Conservation (phyloP, 2,888 invertebrate species). For the Agrenia bidenticulata region DNA sequence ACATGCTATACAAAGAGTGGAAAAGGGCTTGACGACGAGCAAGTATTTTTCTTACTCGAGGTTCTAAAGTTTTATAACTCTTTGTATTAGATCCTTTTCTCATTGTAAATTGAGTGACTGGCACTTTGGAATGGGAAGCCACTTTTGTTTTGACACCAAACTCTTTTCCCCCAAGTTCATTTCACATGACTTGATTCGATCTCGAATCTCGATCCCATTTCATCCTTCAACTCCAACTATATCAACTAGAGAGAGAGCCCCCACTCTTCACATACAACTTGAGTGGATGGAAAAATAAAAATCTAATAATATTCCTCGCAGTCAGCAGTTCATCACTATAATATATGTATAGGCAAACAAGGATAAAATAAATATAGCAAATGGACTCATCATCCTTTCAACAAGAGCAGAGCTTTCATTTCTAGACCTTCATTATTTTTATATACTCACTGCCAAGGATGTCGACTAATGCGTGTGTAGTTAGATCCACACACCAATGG, state of each 20-base stretch:
- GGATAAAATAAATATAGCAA: background rate
- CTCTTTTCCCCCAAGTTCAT: slow-evolving; percentile 24
- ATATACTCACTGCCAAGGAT: no score
- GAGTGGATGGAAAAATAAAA: no score
- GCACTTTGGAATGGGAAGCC: slow-evolving; percentile 25
- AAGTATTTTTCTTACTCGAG: background rate
- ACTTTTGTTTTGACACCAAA: slow-evolving; percentile 32
- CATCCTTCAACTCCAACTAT: background rate
- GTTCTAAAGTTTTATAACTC: slow-evolving; percentile 16
- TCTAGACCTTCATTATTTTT: no score
- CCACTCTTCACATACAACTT: no score
- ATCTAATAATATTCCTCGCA: no score
- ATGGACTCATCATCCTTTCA: slow-evolving; percentile 6
- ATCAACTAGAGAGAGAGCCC: no score
- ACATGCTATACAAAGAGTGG: no score
- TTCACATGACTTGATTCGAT: slow-evolving; percentile 22
- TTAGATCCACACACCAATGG: background rate
- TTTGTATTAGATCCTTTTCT: slow-evolving; percentile 17
- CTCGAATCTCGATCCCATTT: slow-evolving; percentile 16
- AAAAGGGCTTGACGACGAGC: background rate
- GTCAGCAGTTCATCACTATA: no score
- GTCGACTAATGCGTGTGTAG: no score
- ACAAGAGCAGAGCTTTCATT: background rate
- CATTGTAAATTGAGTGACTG: slow-evolving; percentile 29
- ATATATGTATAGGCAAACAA: no score